A percentile compares a stretch with the other conserved stretches of the same genome.
Evolutionary conservation across 1,140 invertebrate genomes (phyloP).

Genomic region (Temnothorax longispinosus): DNA sequence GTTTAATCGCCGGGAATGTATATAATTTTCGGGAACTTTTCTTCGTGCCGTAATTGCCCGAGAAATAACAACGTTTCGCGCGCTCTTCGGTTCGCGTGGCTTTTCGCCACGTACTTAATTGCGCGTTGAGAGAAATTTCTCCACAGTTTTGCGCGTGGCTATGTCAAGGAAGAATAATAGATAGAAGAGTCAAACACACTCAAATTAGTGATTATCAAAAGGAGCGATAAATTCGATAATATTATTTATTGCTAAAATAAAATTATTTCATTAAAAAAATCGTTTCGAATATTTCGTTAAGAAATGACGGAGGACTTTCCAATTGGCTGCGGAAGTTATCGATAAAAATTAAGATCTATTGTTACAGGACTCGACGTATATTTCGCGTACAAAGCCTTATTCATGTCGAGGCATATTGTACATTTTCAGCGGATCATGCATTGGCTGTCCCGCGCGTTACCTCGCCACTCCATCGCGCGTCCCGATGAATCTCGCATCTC

Average conservation of each 20-base stretch:
- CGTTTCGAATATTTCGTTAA: background rate
- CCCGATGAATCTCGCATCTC: slow-evolving; percentile 23
- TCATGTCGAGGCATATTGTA: slow-evolving; percentile 41
- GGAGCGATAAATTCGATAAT: background rate
- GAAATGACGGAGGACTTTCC: background rate
- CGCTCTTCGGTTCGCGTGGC: background rate
- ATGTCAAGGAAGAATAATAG: background rate
- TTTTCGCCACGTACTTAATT: slow-evolving; percentile 24
- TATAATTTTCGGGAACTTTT: slow-evolving; percentile 3
- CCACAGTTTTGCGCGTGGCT: background rate
- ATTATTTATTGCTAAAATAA: background rate
- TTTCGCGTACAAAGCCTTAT: slow-evolving; percentile 8
- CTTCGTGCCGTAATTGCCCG: background rate
- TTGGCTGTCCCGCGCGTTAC: background rate
- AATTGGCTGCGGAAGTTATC: background rate
- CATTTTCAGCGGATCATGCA: slow-evolving; percentile 40
- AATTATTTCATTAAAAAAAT: slow-evolving; percentile 1
- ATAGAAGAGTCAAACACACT: too few relatives aligned
- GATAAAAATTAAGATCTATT: slow-evolving; percentile 46
- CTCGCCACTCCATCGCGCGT: background rate
- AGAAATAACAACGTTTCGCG: slow-evolving; percentile 13
- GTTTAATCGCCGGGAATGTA: background rate
- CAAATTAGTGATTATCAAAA: background rate
- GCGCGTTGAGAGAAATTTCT: background rate
- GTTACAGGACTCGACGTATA: background rate